Evolutionary conservation across 2,888 invertebrate genomes (phyloP).

Genomic region (Acrobasis suavella): DNA sequence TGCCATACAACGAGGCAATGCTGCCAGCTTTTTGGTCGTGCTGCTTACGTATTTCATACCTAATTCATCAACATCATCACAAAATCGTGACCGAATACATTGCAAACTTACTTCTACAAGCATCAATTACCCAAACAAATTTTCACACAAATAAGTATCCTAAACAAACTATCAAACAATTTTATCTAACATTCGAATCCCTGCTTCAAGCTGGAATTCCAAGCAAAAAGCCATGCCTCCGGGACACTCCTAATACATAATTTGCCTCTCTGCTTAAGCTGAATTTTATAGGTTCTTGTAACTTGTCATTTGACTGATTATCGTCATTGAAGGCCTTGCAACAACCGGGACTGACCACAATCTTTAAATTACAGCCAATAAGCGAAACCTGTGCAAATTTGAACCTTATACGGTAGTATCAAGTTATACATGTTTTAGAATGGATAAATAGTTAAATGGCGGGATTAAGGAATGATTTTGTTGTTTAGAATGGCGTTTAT

Average conservation of each 20-base stretch:
- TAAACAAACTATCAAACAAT: conserved; percentile 13
- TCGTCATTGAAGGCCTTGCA: conserved; percentile 37
- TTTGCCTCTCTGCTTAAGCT: conserved; percentile 33
- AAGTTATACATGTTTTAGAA: conserved; percentile 21
- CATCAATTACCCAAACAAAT: not conserved
- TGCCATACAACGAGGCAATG: too few species aligned
- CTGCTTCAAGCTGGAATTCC: conserved; percentile 28
- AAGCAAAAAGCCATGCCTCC: conserved; percentile 30
- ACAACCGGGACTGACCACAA: conserved; percentile 32
- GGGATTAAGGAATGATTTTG: conserved; percentile 32
- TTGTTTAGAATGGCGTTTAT: conserved; percentile 38
- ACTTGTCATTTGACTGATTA: conserved; percentile 51
- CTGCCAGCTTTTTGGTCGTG: too few species aligned
- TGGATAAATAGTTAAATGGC: conserved; percentile 22
- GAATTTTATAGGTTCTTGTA: conserved; percentile 44
- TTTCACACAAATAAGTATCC: conserved; percentile 1
- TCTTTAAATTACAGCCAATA: not conserved
- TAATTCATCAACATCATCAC: not conserved
- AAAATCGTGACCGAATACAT: not conserved
- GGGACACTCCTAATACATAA: conserved; percentile 30
- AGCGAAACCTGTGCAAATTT: conserved; percentile 16
- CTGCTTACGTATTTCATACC: too few species aligned
- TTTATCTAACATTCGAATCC: conserved; percentile 9
- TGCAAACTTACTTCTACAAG: not conserved
- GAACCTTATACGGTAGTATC: conserved; percentile 25